These are phyloP conservation scores for Latrodectus hesperus DNA, from an alignment of 2,888 invertebrate genomes.

Conservation along the genomic window DNA sequence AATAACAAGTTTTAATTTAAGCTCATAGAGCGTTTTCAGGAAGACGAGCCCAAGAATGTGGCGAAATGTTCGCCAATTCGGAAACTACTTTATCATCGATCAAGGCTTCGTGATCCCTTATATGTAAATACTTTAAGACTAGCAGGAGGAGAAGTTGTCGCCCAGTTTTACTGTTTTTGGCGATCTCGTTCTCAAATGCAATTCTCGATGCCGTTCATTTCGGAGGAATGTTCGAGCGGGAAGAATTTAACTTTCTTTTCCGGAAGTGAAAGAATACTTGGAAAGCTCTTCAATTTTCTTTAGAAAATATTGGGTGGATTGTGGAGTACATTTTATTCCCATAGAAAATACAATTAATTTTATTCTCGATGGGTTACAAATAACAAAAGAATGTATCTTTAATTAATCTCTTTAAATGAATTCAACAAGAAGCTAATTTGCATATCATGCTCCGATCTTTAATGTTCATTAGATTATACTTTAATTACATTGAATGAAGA, in stretches of 20 bases:
- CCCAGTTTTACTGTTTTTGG: background rate
- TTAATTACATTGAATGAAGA: no score
- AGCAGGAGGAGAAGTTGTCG: background rate
- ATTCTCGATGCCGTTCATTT: constrained; percentile 41
- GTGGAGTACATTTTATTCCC: background rate
- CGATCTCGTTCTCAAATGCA: background rate
- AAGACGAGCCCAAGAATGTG: constrained; percentile 23
- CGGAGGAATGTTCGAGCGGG: constrained; percentile 21
- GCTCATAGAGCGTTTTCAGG: constrained; percentile 19
- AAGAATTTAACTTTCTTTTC: background rate
- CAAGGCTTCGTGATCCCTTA: constrained; percentile 25
- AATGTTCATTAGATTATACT: no score
- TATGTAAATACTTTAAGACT: constrained; percentile 44
- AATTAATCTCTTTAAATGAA: background rate
- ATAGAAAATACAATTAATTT: background rate
- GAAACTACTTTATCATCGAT: constrained; percentile 57
- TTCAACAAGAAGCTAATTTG: no score
- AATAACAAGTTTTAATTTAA: constrained; percentile 63
- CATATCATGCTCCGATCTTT: no score
- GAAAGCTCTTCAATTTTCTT: background rate
- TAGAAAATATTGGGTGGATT: background rate
- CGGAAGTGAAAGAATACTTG: background rate
- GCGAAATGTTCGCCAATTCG: constrained; percentile 46
- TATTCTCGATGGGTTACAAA: background rate
- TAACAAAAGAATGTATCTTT: background rate